Percentiles rank a stretch among this genome's conserved stretches.
phyloP scores from a whole-genome alignment of 2,113 vertebrate species.

The Hyperopisus bebe region DNA sequence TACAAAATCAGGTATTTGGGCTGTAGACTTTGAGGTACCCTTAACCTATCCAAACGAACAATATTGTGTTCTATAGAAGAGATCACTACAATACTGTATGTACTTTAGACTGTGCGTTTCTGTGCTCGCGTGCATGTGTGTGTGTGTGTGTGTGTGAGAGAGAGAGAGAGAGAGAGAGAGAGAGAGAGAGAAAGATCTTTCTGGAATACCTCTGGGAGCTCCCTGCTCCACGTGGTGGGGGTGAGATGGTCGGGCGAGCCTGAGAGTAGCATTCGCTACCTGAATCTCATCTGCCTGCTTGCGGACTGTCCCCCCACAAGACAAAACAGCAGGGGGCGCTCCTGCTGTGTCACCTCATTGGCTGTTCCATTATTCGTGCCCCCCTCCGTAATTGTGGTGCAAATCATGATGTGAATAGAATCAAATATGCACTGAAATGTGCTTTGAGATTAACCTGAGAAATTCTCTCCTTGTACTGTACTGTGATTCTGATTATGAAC shows the following conservation, averaged over 20 bases:
- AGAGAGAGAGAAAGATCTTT: not conserved
- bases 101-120: not conserved
- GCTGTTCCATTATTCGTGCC: not conserved
- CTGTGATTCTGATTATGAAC: not conserved
- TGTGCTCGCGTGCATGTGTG: not conserved
- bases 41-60: not conserved
- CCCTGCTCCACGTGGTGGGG: not conserved
- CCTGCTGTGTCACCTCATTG: not conserved
- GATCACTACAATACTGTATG: not conserved
- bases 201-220: not conserved
- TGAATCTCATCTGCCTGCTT: not conserved
- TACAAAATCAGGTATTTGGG: not conserved
- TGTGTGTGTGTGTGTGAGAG: not conserved
- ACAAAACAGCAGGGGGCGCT: not conserved
- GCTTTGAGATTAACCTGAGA: conserved; percentile 3
- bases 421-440: not conserved
- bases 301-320: not conserved
- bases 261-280: not conserved
- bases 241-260: not conserved
- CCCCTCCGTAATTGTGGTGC: not conserved
- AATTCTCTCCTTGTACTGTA: not conserved
- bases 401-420: conserved; percentile 8
- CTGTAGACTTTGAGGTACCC: not conserved
- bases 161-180: too few relatives aligned
- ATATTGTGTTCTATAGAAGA: not conserved